Evolutionary conservation across 2,797 vertebrate genomes (phyloP).

Genomic region (Phrynocephalus guinanensis): DNA sequence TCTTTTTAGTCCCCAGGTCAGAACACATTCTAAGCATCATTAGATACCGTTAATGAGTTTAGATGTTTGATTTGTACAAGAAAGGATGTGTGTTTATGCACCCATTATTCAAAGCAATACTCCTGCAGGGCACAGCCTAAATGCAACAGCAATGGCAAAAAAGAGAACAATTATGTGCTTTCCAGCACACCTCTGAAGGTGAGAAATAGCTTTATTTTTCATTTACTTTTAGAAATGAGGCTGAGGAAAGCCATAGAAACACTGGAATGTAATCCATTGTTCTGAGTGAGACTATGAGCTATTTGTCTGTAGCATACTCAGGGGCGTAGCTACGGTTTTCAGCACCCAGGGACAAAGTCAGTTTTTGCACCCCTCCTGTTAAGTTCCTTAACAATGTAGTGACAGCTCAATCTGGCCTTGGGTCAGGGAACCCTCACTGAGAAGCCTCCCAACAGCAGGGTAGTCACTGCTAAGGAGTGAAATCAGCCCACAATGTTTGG

Average conservation of each 20-base stretch:
- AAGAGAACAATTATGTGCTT: constrained; percentile 42
- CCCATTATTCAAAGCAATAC: constrained; percentile 44
- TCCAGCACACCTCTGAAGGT: constrained; percentile 35
- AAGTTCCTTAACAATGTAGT: too few relatives aligned
- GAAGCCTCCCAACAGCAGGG: too few relatives aligned
- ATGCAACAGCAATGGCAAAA: constrained; percentile 18
- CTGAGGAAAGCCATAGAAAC: neutral
- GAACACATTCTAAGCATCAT: constrained; percentile 39
- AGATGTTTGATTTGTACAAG: constrained; percentile 44
- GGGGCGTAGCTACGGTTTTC: too few relatives aligned
- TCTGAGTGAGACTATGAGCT: neutral
- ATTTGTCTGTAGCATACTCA: neutral
- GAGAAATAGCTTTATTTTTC: constrained; percentile 25
- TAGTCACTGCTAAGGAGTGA: too few relatives aligned
- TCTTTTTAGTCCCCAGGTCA: constrained; percentile 55
- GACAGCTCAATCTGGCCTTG: too few relatives aligned
- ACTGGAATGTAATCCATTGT: neutral
- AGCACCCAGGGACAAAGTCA: too few relatives aligned
- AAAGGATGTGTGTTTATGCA: constrained; percentile 32
- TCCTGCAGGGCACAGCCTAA: constrained; percentile 37
- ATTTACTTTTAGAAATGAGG: constrained; percentile 4
- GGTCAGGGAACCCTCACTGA: too few relatives aligned
- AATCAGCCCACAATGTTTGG: too few relatives aligned
- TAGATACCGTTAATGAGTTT: constrained; percentile 50
- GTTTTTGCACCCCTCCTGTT: too few relatives aligned